Percentiles rank a stretch among this genome's conserved stretches.
Evolutionary conservation across 2,797 vertebrate species (phyloP).

Genomic region (Mallotus villosus): DNA sequence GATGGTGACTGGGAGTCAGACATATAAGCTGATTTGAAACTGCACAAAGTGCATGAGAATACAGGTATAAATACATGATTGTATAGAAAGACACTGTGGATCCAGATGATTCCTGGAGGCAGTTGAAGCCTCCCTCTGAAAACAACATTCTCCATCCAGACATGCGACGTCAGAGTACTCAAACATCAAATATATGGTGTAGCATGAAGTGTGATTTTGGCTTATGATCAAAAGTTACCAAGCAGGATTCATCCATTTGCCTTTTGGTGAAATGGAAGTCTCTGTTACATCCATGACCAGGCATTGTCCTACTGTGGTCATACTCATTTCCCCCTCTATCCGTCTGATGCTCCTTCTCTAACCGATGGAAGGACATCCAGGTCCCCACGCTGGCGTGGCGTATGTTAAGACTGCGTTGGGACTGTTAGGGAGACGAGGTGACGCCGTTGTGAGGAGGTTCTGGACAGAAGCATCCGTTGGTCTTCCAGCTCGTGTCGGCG

Average conservation of each 20-base stretch:
- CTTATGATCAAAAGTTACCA: constrained; percentile 45
- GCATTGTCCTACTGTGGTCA: constrained; percentile 33
- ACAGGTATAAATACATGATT: constrained; percentile 43
- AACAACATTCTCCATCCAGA: constrained; percentile 11
- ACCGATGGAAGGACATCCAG: constrained; percentile 39
- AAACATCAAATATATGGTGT: constrained; percentile 32
- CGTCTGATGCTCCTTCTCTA: constrained; percentile 17
- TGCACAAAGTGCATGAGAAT: constrained; percentile 64
- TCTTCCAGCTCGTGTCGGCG: constrained; percentile 65
- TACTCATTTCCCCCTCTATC: constrained; percentile 20
- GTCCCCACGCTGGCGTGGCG: constrained; percentile 42
- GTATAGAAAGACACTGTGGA: constrained; percentile 31
- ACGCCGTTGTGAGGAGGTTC: constrained; percentile 66
- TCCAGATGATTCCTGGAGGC: not conserved
- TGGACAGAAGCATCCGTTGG: constrained; percentile 70
- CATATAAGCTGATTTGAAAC: constrained; percentile 55
- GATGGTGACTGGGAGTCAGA: constrained; percentile 35
- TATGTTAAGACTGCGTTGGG: constrained; percentile 40
- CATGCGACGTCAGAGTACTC: constrained; percentile 28
- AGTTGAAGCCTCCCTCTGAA: not conserved
- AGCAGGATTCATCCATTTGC: constrained; percentile 30
- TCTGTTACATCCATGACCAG: constrained; percentile 32
- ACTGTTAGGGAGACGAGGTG: constrained; percentile 45
- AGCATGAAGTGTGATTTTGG: constrained; percentile 52
- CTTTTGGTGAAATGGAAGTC: constrained; percentile 18